Evolutionary conservation across 2,888 invertebrate species (phyloP), one percentile per base, ranked within the genome.

Genomic region (Ctenicera cuprea): DNA sequence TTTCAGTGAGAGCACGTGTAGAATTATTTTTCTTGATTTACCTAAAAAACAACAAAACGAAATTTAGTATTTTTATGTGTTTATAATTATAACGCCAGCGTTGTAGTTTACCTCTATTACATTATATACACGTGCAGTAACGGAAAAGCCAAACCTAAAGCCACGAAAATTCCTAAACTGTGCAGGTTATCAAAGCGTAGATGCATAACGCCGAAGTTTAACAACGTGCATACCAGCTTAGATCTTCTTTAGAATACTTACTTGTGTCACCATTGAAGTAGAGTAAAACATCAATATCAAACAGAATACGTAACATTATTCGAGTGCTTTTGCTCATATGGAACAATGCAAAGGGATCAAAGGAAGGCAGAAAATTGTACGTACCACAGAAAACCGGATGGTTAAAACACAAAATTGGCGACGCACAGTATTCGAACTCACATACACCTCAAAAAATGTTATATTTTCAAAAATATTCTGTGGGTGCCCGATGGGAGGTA

Each of bases 281-380:
- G 26, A 54, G 54, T 3, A 48, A 48, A n/a, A 30, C 30, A 30
- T 54, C 54, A 54, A 54, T 54, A 54, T 12, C 30, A 54, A 54
- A 54, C 54, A 22, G 30, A 30, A 54, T 54, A 26, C 54, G 14
- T 54, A 30, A 54, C 54, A 30, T 54, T 54, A 26, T 54, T 54
- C 7, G 14, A 33, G 30, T 33, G 54, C 54, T 54, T 54, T 14
- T 54, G 8, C 54, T 5, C 3, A 22, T 4, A 54, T 30, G 30
- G 12, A 33, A 22, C n/a, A 30, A 54, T 8, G 26, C 52, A 26
- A 4, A 1, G n/a, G 7, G 41, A 43, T 43, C 41, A 43, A 43
- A 43, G 41, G 4, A 14, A 43, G 2, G 41, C 33, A 26, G 26
- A 26, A 26, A 2, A 26, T 26, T 26, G 2, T 2, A 26, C 26